Conservation (phyloP, 2,888 invertebrate genomes). For the Acrobasis suavella region DNA sequence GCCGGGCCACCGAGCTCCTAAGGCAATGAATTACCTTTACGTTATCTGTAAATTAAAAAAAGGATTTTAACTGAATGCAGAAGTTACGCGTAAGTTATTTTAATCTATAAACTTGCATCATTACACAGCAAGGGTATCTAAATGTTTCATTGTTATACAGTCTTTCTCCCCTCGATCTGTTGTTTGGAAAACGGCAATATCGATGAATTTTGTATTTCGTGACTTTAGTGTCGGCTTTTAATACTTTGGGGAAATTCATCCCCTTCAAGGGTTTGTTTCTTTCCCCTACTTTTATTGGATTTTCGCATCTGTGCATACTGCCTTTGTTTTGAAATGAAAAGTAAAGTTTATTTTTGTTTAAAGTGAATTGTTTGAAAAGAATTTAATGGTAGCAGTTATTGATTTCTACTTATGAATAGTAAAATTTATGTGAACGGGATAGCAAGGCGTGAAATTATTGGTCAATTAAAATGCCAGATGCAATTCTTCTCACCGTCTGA, state of each 20-base stretch:
- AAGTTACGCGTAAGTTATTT: background rate
- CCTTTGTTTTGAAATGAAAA: conserved; percentile 71
- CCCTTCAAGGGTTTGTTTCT: conserved; percentile 59
- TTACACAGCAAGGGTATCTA: conserved; percentile 12
- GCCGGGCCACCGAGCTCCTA: no score
- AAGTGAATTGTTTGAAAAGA: background rate
- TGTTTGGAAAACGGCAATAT: conserved; percentile 60
- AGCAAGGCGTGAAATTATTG: background rate
- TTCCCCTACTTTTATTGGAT: conserved; percentile 74
- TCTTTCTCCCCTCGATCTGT: conserved; percentile 34
- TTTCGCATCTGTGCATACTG: conserved; percentile 71
- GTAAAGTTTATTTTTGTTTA: conserved; percentile 40
- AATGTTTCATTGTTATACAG: conserved; percentile 16
- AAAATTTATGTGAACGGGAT: background rate
- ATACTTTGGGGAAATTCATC: conserved; percentile 71
- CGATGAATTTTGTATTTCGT: conserved; percentile 75
- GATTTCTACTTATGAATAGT: no score
- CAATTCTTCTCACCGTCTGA: background rate
- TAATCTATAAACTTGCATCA: conserved; percentile 1
- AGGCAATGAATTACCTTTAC: no score
- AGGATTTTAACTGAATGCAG: no score
- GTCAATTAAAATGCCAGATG: background rate
- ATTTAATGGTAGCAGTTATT: background rate
- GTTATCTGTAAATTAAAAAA: no score
- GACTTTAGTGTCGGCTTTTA: conserved; percentile 60